Percentiles rank a stretch among this genome's conserved stretches.
Evolutionary conservation across 2,113 vertebrate species (phyloP).

Genomic region (Todiramphus chloris): DNA sequence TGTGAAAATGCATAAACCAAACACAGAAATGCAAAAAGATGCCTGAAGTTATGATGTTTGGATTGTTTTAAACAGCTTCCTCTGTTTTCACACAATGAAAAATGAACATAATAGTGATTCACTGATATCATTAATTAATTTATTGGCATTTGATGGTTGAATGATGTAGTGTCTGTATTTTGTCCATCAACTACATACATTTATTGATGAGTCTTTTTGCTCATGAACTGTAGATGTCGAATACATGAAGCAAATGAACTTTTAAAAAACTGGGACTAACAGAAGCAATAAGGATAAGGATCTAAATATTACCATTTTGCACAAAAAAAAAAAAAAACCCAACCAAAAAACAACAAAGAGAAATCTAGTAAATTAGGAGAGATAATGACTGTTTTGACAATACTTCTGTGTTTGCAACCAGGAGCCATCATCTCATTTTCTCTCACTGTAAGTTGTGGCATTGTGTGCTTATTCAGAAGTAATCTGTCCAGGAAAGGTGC

Average conservation of each 20-base stretch:
- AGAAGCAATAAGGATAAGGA: background rate
- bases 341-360: background rate
- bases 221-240: background rate
- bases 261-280: background rate
- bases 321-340: background rate
- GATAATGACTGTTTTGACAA: background rate
- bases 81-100: background rate
- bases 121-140: background rate
- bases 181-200: background rate
- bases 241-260: fast-evolving
- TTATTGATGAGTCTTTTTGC: background rate
- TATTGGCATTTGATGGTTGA: background rate
- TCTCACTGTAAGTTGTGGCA: background rate
- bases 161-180: background rate
- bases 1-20: background rate
- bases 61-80: background rate
- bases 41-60: background rate
- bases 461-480: fast-evolving
- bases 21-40: background rate
- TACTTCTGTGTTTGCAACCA: background rate
- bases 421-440: background rate
- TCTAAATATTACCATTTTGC: background rate
- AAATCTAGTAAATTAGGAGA: background rate
- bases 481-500: background rate
- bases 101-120: background rate